Percentiles rank a stretch among this genome's conserved stretches.
Evolutionary conservation across 2,113 vertebrate genomes (phyloP).

Genomic region (Psettodes erumei): DNA sequence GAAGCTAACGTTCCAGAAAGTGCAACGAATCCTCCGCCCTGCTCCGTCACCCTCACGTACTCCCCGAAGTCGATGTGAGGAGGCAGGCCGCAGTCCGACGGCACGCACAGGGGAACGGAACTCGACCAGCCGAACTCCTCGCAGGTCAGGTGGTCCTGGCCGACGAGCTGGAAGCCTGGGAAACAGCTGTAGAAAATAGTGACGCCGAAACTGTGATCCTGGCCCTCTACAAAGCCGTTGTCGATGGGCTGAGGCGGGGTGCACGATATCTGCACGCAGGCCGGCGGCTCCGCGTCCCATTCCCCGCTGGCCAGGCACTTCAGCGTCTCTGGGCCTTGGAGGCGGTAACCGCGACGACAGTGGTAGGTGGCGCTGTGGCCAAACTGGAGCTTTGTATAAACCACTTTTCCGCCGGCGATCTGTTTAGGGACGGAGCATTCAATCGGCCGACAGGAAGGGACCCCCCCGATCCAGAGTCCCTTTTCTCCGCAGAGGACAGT

Average conservation of each 20-base stretch:
- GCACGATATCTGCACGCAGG: constrained; percentile 90
- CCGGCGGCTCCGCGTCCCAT: constrained; percentile 87
- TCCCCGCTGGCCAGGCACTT: constrained; percentile 89
- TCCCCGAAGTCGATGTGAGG: constrained; percentile 98
- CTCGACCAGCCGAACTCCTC: constrained; percentile 94
- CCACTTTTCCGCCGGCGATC: constrained; percentile 87
- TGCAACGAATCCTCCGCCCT: not conserved
- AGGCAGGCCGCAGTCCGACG: constrained; percentile 93
- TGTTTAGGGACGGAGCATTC: constrained; percentile 88
- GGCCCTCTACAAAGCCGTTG: constrained; percentile 96
- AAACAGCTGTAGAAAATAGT: constrained; percentile 99
- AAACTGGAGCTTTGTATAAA: constrained; percentile 87
- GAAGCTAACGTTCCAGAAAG: constrained; percentile 17
- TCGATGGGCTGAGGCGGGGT: constrained; percentile 90
- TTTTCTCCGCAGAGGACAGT: constrained; percentile 93
- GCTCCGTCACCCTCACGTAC: constrained; percentile 80
- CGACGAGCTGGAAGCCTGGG: constrained; percentile 92
- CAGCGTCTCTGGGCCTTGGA: constrained; percentile 87
- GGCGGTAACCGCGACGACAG: constrained; percentile 90
- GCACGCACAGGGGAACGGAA: constrained; percentile 86
- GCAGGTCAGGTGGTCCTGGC: constrained; percentile 93
- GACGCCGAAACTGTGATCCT: constrained; percentile 93
- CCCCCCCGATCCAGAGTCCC: constrained; percentile 94
- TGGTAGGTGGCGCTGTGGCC: constrained; percentile 88
- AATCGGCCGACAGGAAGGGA: constrained; percentile 89